Evolutionary conservation across 1,140 invertebrate species (phyloP), one percentile per base, ranked within the genome.

Genomic region (Solenopsis fugax): DNA sequence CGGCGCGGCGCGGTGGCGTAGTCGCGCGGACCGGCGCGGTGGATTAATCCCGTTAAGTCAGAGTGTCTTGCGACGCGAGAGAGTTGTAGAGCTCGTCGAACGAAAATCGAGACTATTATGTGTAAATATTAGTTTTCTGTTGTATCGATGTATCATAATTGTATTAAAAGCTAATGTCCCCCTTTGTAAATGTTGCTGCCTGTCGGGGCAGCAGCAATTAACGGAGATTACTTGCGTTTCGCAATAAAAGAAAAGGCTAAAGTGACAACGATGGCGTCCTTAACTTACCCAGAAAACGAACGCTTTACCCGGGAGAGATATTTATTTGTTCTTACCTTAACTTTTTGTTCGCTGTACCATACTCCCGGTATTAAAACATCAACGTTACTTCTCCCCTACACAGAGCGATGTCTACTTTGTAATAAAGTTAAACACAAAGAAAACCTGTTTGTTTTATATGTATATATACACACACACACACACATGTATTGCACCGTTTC

Each of bases 71-170:
- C 69, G 67, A 24, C 18, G 50, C 65, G 29, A 29, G 37, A 18
- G 41, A 21, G 18, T 65, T 62, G 24, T 48, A 72, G 80, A 60
- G 41, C 41, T 56, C 41, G 24, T 21, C 48, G 65, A 81, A 81
- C 56, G 41, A 67, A 29, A 41, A 73, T 73, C 80, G 80, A 82
- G 54, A 82, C 65, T 65, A 82, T 67, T 65, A 7, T 60, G 54
- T 84, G 69, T 84, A 84, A 84, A 84, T 84, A 84, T 50, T 84
- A 73, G 29, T 41, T 21, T 41, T 48, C 69, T 60, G 69, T 50
- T 84, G 69, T 60, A 84, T 84, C 24, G 69, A 75, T 82, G 69
- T 84, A 75, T 45, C 71, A 62, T 84, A 75, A 84, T 84, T 84
- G 80, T 84, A 84, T 84, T 60, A 75, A 84, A 84, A 34, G 58